Evolutionary conservation across 2,888 invertebrate genomes (phyloP).

Genomic region (Germaria angustata): DNA sequence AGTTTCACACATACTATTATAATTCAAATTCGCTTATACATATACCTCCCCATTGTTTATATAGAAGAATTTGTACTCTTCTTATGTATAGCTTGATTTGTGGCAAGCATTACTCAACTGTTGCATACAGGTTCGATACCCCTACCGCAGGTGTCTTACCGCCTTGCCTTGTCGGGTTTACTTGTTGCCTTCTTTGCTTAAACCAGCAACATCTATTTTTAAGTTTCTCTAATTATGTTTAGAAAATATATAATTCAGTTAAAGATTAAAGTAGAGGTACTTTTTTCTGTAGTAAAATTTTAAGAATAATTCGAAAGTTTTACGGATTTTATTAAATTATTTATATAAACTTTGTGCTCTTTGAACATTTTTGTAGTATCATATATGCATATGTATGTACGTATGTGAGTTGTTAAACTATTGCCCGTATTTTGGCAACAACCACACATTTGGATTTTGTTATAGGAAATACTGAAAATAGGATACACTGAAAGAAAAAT

Average conservation of each 20-base stretch:
- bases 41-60: conserved; percentile 21
- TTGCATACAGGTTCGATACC: conserved; percentile 67
- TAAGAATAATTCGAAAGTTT: neutral
- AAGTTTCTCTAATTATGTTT: conserved; percentile 24
- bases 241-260: conserved; percentile 43
- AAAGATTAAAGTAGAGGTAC: conserved; percentile 27
- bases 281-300: neutral
- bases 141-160: conserved; percentile 5
- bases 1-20: conserved; percentile 23
- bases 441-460: too few relatives aligned
- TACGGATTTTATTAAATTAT: conserved; percentile 22
- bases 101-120: conserved; percentile 66
- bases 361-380: neutral
- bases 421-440: too few relatives aligned
- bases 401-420: too few relatives aligned
- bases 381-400: neutral
- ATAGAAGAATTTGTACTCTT: neutral
- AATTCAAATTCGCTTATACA: neutral
- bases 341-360: neutral
- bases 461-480: too few relatives aligned
- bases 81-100: conserved; percentile 50
- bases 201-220: conserved; percentile 9
- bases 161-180: neutral
- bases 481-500: too few relatives aligned
- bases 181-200: neutral